Evolutionary conservation across 2,113 vertebrate genomes (phyloP), one percentile per base, ranked within the genome.

Genomic region (Cyprinodon tularosa): DNA sequence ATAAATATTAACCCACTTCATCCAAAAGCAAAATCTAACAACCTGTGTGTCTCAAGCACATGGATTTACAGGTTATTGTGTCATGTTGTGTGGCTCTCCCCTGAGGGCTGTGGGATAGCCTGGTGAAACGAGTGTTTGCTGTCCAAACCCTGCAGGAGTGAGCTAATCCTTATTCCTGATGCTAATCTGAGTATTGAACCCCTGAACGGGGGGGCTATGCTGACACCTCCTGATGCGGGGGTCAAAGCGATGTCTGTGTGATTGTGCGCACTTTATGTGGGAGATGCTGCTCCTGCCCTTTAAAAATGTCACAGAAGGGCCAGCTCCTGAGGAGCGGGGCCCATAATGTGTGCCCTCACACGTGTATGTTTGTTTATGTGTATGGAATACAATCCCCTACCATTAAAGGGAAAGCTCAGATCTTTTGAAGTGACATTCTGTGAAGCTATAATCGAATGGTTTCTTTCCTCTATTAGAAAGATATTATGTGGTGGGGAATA

Each of bases 291-390:
- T 66, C 81, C 68, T 90, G 89, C 89, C 91, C 93, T 94, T 93
- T 93, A 71, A 74, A 94, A 94, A 94, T 93, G 92, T 94, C 92
- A 93, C 82, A 84, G 68, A 91, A 88, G 85, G 88, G 85, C 88
- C 89, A 83, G 83, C 86, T 90, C 86, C 89, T 74, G 84, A 88
- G 83, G 87, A 87, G 85, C 68, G 11, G 71, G 83, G 76, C 80
- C 82, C 77, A 67, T 79, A 80, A 84, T 82, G 74, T 84, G 84
- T 74, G 71, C 67, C 73, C 66, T 76, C 80, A 82, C 45, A 48
- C 71, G 70, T 70, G 76, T 62, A 67, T 57, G 74, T 29, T 61
- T 66, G 71, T 65, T 44, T 61, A 13, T 53, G 6, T n/a, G 62
- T 44, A 62, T 59, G 64, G 29, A 65, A 66, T 66, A 53, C 76